These are phyloP conservation scores for Falcaria lacertinaria DNA, from an alignment of 2,888 invertebrate species.

Conservation along the genomic window DNA sequence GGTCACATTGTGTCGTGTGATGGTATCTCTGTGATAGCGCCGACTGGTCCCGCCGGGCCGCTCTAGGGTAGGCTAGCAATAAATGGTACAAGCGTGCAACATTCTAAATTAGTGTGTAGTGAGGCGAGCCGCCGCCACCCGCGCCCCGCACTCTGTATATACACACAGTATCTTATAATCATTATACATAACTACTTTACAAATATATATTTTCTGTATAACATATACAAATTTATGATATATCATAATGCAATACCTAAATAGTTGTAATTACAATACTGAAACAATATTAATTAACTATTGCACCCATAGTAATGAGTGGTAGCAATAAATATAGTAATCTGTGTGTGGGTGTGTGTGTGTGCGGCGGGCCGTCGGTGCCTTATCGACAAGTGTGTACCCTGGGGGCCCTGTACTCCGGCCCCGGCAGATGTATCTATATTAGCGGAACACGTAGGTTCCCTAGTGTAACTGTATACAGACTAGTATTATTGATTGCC, in stretches of 20 bases:
- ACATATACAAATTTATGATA: too few relatives aligned
- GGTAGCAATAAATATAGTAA: slow-evolving; percentile 3
- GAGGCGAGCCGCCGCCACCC: slow-evolving; percentile 42
- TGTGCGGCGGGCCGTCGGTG: slow-evolving; percentile 49
- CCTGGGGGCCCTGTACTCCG: slow-evolving; percentile 9
- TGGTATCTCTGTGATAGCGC: not conserved
- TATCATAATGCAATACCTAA: too few relatives aligned
- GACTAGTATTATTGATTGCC: too few relatives aligned
- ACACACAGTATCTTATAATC: not conserved
- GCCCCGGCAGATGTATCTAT: too few relatives aligned
- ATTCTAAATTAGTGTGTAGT: slow-evolving; percentile 67
- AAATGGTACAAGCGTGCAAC: slow-evolving; percentile 58
- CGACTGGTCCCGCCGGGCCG: not conserved
- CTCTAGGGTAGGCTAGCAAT: slow-evolving; percentile 12
- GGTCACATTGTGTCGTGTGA: not conserved
- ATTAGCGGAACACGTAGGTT: too few relatives aligned
- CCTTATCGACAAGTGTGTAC: slow-evolving; percentile 57
- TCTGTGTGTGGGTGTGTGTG: slow-evolving; percentile 2
- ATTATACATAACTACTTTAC: too few relatives aligned
- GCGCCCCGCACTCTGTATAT: slow-evolving; percentile 16
- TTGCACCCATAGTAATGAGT: not conserved
- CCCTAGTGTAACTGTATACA: too few relatives aligned
- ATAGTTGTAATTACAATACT: too few relatives aligned
- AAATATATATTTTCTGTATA: too few relatives aligned
- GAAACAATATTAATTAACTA: too few relatives aligned